phyloP scores from a whole-genome alignment of 2,888 invertebrate genomes.

The Scrobipalpa costella region DNA sequence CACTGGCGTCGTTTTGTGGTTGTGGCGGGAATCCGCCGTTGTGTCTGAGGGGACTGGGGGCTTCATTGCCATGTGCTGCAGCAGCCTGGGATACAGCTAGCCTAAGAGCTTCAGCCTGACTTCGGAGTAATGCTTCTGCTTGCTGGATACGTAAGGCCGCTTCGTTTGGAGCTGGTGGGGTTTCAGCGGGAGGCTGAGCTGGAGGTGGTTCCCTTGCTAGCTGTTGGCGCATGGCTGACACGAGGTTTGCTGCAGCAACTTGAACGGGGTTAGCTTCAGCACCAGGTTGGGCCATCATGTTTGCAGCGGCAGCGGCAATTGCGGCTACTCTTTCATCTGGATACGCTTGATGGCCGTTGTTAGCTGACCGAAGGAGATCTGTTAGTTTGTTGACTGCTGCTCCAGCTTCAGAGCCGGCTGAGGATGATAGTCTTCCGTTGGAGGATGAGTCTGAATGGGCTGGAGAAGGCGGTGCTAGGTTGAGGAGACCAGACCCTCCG shows the following conservation, averaged over 20 bases:
- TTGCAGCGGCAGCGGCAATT: slow-evolving; percentile 84
- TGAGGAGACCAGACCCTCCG: slow-evolving; percentile 83
- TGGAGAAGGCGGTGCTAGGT: slow-evolving; percentile 91
- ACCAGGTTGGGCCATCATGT: slow-evolving; percentile 82
- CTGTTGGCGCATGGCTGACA: slow-evolving; percentile 87
- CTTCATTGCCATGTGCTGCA: slow-evolving; percentile 74
- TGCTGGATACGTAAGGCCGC: slow-evolving; percentile 87
- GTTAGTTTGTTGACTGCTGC: slow-evolving; percentile 82
- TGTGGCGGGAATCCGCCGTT: slow-evolving; percentile 74
- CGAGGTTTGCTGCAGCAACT: slow-evolving; percentile 88
- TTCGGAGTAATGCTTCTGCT: slow-evolving; percentile 89
- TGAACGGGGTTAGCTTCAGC: slow-evolving; percentile 85
- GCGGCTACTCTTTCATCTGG: slow-evolving; percentile 86
- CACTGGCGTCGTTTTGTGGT: slow-evolving; percentile 65
- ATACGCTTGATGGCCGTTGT: slow-evolving; percentile 84
- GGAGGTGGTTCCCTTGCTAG: slow-evolving; percentile 74
- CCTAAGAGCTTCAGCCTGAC: slow-evolving; percentile 92
- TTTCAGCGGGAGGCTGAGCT: slow-evolving; percentile 87
- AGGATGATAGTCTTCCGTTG: slow-evolving; percentile 89
- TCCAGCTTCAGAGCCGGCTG: slow-evolving; percentile 88
- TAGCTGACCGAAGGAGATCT: slow-evolving; percentile 82
- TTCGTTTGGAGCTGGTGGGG: slow-evolving; percentile 91
- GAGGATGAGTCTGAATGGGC: slow-evolving; percentile 94
- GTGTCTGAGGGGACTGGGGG: slow-evolving; percentile 69
- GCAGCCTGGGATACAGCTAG: slow-evolving; percentile 89